phyloP scores from a whole-genome alignment of 2,797 vertebrate genomes.

The Smutsia gigantea region DNA sequence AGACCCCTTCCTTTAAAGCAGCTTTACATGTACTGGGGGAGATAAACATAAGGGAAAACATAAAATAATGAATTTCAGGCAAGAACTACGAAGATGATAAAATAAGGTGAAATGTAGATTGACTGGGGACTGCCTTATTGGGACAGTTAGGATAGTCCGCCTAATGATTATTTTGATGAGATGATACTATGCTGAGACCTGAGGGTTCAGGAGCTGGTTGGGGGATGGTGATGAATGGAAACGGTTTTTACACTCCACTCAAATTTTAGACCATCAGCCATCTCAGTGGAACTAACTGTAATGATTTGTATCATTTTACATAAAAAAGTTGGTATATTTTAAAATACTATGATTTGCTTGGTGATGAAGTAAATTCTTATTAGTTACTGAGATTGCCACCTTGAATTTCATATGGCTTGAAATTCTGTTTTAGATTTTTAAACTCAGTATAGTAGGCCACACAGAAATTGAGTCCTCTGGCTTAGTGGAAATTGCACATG shows the following conservation, averaged over 20 bases:
- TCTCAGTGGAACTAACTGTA: constrained; percentile 1
- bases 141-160: neutral
- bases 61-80: constrained; percentile 17
- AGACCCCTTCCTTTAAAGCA: neutral
- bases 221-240: neutral
- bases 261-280: neutral
- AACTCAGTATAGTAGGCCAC: neutral
- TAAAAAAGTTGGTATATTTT: constrained; percentile 34
- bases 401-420: constrained; percentile 45
- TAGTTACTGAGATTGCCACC: neutral
- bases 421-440: constrained; percentile 35
- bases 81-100: constrained; percentile 16
- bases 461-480: neutral
- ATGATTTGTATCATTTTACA: neutral
- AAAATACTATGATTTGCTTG: constrained; percentile 49
- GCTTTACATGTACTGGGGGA: neutral
- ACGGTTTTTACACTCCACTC: neutral
- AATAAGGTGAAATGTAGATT: neutral
- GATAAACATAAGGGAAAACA: neutral
- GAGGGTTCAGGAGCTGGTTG: neutral
- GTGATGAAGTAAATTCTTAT: constrained; percentile 26
- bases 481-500: neutral
- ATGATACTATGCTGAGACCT: neutral
- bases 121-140: neutral
- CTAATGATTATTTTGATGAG: neutral